Base-by-base conservation (phyloP, 1,140 invertebrate genomes). In the Vanessa atalanta region DNA sequence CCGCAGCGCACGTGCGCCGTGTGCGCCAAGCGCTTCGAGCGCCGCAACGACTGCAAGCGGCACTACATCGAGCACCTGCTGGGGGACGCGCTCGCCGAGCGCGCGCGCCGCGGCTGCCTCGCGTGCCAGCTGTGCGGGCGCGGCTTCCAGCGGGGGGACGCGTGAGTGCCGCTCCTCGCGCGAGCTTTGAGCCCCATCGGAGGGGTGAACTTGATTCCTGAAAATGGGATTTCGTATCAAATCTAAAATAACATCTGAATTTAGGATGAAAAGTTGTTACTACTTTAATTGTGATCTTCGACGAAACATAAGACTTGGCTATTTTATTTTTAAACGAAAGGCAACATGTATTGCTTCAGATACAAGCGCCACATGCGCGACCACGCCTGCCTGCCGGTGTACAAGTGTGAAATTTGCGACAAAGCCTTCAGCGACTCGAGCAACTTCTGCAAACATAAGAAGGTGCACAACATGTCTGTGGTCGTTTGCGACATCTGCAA, bases 371-470 rank as follows among this genome's bases (percentile, higher is more conserved):
- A 93, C 72, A 82, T 93, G 78, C 69, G 91, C 0, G 81, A 83
- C 4, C 92, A 93, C 77, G 91, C 79, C 2, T 80, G 77, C 0
- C 76, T 93, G 23, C 87, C 91, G 0, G 63, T 90, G 0, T 93
- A 90, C 75, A 81, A 86, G 63, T 93, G 92, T 65, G 82, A 86
- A 7, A 4, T 90, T 2, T 93, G 92, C 81, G 60, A 85, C 64
- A 88, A 86, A 20, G 73, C 81, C 0, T 93, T 93, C 78, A 90
- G 90, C 51, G 91, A 93, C 72, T 91, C 89, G 0, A 90, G 88
- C 53, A 93, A 93, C 70, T 92, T 88, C 74, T 80, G 83, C 43
- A 93, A 93, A 47, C 92, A 93, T 76, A 92, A 88, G 78, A 93
- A 93, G 53, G 80, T 89, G 0, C 91, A 93, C 76, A 84, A 86